Evolutionary conservation across 2,888 invertebrate species (phyloP), one percentile per base, ranked within the genome.

Genomic region (Nomada lathburiana): DNA sequence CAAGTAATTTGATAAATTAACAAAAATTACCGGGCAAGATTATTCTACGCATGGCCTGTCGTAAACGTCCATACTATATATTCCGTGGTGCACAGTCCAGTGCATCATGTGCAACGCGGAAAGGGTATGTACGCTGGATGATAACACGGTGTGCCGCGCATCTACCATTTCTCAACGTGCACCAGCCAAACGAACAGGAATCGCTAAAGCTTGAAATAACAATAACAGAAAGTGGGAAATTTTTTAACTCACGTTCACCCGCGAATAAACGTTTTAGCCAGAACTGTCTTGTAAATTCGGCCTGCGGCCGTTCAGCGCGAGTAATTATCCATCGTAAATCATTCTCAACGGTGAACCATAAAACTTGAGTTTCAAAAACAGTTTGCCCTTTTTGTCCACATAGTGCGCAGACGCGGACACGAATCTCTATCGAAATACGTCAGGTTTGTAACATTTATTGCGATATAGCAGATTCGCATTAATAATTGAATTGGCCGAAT

Each of bases 1-100:
- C 57, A 71, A 64, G 77, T 57, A 77, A 80, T 80, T 80, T 70
- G 57, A 76, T 67, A 60, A 69, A 79, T 69, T 47, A 57, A 62
- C 68, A 69, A 70, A 82, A 74, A 79, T 64, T 64, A 36, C 64
- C 47, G 18, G 18, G 60, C 53, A 65, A 71, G 76, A 65, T 76
- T 80, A 59, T 77, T 67, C 70, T 65, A 76, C 64, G 50, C 63
- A 59, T 70, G 63, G 52, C 13, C 26, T 16, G 57, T 47, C 59
- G n/a, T 60, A n/a, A 63, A 55, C 71, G 70, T 36, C 36, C 36
- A 36, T 55, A 74, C 68, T 63, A 50, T 26, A 52, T n/a, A 50
- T 76, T 68, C 47, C 53, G 29, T 29, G 52, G 50, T 42, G 18
- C 23, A 47, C 47, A 2, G 52, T 44, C 16, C 29, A 36, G 7